Conservation (phyloP, 2,113 vertebrate genomes). For the Colistium nudipinnis region DNA sequence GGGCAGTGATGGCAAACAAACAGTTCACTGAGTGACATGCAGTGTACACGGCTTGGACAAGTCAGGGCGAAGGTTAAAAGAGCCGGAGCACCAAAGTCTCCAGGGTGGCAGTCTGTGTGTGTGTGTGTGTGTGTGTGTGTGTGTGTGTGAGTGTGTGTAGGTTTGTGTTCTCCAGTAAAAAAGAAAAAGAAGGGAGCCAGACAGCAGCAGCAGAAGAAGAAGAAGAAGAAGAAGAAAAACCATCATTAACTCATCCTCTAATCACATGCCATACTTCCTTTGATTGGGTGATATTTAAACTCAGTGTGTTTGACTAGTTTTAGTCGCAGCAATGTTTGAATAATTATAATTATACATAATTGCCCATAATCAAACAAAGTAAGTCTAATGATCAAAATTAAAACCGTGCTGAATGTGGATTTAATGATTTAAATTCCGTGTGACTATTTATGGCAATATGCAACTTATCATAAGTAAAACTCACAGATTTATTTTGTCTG, state of each 20-base stretch:
- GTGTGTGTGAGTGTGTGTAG: neutral
- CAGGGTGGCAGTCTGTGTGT: constrained; percentile 23
- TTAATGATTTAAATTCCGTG: no score
- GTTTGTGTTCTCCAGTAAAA: neutral
- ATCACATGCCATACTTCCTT: constrained; percentile 18
- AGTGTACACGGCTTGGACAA: constrained; percentile 46
- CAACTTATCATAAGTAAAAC: no score
- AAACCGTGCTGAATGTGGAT: neutral
- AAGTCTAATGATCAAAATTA: neutral
- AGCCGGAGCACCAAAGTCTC: constrained; percentile 47
- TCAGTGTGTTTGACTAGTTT: neutral
- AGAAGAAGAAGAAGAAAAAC: neutral
- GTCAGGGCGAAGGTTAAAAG: constrained; percentile 63
- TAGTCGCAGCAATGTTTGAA: constrained; percentile 5
- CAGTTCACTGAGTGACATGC: constrained; percentile 59
- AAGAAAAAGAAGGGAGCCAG: neutral
- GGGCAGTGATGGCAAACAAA: constrained; percentile 61
- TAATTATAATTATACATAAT: constrained; percentile 40
- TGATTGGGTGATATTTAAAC: constrained; percentile 6
- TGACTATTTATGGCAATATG: no score
- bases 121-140: constrained; percentile 2
- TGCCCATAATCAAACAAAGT: constrained; percentile 15
- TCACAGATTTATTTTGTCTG: no score
- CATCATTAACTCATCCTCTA: neutral
- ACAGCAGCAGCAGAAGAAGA: no score